Evolutionary conservation across 2,797 vertebrate genomes (phyloP).

Genomic region (Strix occidentalis): DNA sequence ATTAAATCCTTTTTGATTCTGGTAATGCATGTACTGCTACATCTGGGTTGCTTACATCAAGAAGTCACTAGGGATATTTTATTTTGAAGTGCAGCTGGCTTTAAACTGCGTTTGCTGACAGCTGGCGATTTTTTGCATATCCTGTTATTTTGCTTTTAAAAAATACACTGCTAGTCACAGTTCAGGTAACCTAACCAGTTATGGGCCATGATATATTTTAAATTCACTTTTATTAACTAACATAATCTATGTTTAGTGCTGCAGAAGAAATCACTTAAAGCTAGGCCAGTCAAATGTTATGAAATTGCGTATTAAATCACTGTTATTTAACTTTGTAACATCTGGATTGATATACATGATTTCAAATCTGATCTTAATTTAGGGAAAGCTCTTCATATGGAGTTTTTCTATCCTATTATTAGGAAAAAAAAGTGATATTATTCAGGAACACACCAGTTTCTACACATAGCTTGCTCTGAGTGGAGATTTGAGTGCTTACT

Average conservation of each 20-base stretch:
- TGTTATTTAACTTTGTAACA: conserved; percentile 29
- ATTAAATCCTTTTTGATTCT: background rate
- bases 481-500: background rate
- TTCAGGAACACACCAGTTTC: background rate
- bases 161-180: background rate
- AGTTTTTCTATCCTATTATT: conserved; percentile 3
- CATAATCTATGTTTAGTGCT: conserved; percentile 43
- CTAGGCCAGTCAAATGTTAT: conserved; percentile 49
- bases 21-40: background rate
- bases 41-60: conserved; percentile 48
- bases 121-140: conserved; percentile 26
- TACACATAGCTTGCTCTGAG: background rate
- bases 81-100: conserved; percentile 45
- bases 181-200: background rate
- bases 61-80: conserved; percentile 44
- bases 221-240: conserved; percentile 51
- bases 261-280: conserved; percentile 44
- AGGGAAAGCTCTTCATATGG: background rate
- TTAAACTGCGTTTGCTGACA: conserved; percentile 45
- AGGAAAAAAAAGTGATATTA: background rate
- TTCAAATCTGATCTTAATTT: conserved; percentile 24
- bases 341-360: conserved; percentile 7
- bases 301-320: conserved; percentile 56
- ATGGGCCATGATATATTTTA: background rate
- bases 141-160: background rate